Conservation (phyloP, 1,140 invertebrate genomes). For the Drosophila azteca region DNA sequence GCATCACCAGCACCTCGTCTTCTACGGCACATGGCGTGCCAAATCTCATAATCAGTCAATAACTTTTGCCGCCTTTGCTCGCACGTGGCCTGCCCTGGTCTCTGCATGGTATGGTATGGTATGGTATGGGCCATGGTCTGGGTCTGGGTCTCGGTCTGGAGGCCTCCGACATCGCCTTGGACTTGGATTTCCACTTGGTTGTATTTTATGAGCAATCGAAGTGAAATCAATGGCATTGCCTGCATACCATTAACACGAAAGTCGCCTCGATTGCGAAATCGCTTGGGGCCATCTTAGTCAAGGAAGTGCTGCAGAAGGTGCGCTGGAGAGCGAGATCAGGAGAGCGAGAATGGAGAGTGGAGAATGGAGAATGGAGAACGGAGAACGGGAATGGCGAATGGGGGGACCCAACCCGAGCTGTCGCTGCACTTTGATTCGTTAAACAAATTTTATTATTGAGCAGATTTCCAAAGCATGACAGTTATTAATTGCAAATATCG, state of each 20-base stretch:
- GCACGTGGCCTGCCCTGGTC: constrained; percentile 52
- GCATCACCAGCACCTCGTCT: too few species aligned
- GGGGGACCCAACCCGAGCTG: neutral
- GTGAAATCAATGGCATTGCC: constrained; percentile 81
- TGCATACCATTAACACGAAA: constrained; percentile 82
- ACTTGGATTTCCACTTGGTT: constrained; percentile 64
- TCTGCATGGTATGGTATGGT: neutral
- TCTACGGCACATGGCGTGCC: constrained; percentile 68
- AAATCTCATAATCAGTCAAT: constrained; percentile 83
- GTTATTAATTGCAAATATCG: constrained; percentile 83
- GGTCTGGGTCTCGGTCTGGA: constrained; percentile 36
- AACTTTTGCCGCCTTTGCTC: constrained; percentile 77
- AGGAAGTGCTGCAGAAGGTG: constrained; percentile 18
- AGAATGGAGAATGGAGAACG: neutral
- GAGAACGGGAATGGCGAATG: neutral
- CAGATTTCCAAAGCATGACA: constrained; percentile 80
- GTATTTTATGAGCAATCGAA: constrained; percentile 82
- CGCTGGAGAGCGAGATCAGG: constrained; percentile 13
- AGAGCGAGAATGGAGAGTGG: constrained; percentile 3
- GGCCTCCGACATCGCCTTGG: constrained; percentile 22
- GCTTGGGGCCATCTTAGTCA: constrained; percentile 56
- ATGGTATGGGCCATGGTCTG: too few species aligned
- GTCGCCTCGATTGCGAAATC: constrained; percentile 71
- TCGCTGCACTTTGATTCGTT: constrained; percentile 70
- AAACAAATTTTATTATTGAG: constrained; percentile 81